Conservation (phyloP, 1,140 invertebrate species). For the Arion vulgaris region DNA sequence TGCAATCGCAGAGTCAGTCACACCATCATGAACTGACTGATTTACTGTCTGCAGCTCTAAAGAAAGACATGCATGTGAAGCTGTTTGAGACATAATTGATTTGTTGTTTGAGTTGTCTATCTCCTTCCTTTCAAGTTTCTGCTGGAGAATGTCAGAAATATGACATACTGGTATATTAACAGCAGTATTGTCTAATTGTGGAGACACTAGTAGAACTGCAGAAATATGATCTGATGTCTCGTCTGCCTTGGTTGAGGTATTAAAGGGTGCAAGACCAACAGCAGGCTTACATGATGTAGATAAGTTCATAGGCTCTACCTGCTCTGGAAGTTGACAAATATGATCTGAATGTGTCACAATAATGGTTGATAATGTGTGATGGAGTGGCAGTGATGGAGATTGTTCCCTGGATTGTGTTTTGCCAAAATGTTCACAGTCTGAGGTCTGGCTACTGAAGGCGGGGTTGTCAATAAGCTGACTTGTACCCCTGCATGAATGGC, state of each 20-base stretch:
- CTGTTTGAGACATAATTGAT: neutral
- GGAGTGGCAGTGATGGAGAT: neutral
- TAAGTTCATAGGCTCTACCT: constrained; percentile 36
- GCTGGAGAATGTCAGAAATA: neutral
- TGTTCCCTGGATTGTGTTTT: neutral
- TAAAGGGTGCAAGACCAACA: neutral
- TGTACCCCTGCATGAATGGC: neutral
- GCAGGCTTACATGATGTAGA: constrained; percentile 24
- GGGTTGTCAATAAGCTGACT: neutral
- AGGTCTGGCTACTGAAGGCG: neutral
- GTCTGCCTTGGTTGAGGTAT: neutral
- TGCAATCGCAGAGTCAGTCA: neutral
- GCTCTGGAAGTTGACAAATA: constrained; percentile 27
- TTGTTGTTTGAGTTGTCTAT: neutral
- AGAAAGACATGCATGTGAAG: neutral
- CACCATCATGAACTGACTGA: neutral
- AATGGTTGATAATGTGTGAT: neutral
- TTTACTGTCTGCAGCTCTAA: neutral
- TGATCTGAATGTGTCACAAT: neutral
- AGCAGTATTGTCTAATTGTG: no score
- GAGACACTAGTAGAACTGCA: neutral
- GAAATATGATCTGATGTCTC: neutral
- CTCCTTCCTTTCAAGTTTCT: neutral
- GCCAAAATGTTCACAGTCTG: neutral
- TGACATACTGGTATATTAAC: neutral